Percentiles rank a stretch among this genome's conserved stretches.
Evolutionary conservation across 2,113 vertebrate species (phyloP).

Genomic region (Misgurnus mizolepis): DNA sequence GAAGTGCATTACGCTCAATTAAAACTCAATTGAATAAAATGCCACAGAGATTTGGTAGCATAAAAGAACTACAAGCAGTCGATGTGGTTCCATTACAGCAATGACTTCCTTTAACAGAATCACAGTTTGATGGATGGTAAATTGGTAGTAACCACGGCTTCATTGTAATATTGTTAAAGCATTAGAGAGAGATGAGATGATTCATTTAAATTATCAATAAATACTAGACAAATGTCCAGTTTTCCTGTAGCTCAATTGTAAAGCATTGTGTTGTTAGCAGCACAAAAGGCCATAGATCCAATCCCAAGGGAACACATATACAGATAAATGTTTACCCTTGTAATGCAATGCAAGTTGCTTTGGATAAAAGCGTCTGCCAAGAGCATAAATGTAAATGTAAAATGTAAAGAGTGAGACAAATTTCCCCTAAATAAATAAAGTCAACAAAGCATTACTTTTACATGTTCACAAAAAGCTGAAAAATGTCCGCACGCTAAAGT

Average conservation of each 20-base stretch:
- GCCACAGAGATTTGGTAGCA: conserved; percentile 53
- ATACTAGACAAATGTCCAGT: background rate
- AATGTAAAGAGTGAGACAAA: background rate
- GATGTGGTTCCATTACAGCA: conserved; percentile 62
- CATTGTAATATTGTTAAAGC: conserved; percentile 17
- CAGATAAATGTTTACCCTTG: no score
- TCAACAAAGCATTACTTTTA: background rate
- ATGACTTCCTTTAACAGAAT: conserved; percentile 48
- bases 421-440: background rate
- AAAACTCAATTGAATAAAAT: conserved; percentile 68
- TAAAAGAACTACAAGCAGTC: conserved; percentile 35
- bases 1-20: conserved; percentile 73
- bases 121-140: conserved; percentile 27
- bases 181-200: background rate
- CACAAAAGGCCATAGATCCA: no score
- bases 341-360: background rate
- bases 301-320: no score
- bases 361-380: background rate
- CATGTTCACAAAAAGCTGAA: no score
- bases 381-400: no score
- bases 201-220: conserved; percentile 11
- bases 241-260: no score
- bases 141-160: background rate
- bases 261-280: no score
- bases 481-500: no score